phyloP scores from a whole-genome alignment of 2,888 invertebrate species.

The Diachrysia chrysitis region DNA sequence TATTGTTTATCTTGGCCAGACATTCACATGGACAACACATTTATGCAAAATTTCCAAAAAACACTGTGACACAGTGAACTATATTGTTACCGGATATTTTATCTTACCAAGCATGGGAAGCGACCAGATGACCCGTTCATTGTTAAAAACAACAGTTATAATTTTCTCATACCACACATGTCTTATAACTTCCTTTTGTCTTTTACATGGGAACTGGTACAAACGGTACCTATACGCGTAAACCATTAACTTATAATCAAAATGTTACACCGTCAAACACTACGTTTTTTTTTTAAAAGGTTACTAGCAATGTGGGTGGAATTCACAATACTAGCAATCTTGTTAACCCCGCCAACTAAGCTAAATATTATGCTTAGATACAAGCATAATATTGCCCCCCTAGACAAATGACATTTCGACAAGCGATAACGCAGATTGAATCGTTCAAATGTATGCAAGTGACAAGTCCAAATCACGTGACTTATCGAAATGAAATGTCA shows the following conservation, averaged over 20 bases:
- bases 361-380: too few relatives aligned
- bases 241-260: conserved; percentile 22
- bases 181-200: conserved; percentile 46
- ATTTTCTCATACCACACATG: conserved; percentile 42
- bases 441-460: too few relatives aligned
- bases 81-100: not conserved
- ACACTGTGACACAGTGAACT: not conserved
- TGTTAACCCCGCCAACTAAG: too few relatives aligned
- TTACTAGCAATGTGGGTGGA: too few relatives aligned
- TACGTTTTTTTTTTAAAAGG: not conserved
- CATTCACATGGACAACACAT: too few relatives aligned
- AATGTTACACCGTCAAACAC: conserved; percentile 25
- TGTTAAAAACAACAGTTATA: conserved; percentile 45
- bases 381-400: too few relatives aligned
- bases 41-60: not conserved
- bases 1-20: too few relatives aligned
- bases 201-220: conserved; percentile 49
- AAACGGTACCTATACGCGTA: conserved; percentile 39
- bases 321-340: too few relatives aligned
- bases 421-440: too few relatives aligned
- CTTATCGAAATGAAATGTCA: too few relatives aligned
- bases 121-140: conserved; percentile 12
- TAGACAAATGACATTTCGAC: too few relatives aligned
- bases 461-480: too few relatives aligned
- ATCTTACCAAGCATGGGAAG: conserved; percentile 17